phyloP scores from a whole-genome alignment of 2,888 invertebrate species.

The Aplocera efformata region DNA sequence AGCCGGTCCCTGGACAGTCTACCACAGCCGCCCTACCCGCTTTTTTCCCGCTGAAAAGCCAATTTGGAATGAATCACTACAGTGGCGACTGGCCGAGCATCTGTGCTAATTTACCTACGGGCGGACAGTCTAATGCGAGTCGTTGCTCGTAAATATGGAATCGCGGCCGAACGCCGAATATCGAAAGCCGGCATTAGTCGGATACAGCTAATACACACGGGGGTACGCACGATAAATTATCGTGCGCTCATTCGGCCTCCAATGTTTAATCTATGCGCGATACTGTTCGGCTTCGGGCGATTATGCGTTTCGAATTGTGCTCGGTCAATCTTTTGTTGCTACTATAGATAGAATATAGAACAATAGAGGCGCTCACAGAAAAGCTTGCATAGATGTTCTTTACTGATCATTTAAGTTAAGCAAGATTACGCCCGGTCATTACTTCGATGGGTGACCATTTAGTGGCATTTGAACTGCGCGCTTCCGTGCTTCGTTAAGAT shows the following conservation, averaged over 20 bases:
- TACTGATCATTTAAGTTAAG: too few species aligned
- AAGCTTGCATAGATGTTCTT: too few species aligned
- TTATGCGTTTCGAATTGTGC: slow-evolving; percentile 48
- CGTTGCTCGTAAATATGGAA: slow-evolving; percentile 75
- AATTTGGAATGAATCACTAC: slow-evolving; percentile 80
- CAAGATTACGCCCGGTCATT: too few species aligned
- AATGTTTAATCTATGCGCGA: slow-evolving; percentile 77
- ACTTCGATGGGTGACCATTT: too few species aligned
- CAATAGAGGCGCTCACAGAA: too few species aligned
- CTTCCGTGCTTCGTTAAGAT: too few species aligned
- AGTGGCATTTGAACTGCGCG: too few species aligned
- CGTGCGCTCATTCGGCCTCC: slow-evolving; percentile 76
- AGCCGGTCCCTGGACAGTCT: slow-evolving; percentile 67
- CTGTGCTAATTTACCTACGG: slow-evolving; percentile 81
- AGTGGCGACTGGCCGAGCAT: slow-evolving; percentile 64
- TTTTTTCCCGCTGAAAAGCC: slow-evolving; percentile 76
- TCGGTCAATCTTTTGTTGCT: slow-evolving; percentile 14
- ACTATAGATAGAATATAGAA: background rate
- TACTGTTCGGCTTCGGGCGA: slow-evolving; percentile 57
- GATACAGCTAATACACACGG: slow-evolving; percentile 80
- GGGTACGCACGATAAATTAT: slow-evolving; percentile 77
- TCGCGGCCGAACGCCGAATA: slow-evolving; percentile 77
- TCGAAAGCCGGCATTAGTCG: slow-evolving; percentile 79
- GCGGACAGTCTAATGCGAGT: slow-evolving; percentile 79
- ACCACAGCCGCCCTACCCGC: slow-evolving; percentile 54